Conservation (phyloP, 1,140 invertebrate species). For the Drosophila cardini region DNA sequence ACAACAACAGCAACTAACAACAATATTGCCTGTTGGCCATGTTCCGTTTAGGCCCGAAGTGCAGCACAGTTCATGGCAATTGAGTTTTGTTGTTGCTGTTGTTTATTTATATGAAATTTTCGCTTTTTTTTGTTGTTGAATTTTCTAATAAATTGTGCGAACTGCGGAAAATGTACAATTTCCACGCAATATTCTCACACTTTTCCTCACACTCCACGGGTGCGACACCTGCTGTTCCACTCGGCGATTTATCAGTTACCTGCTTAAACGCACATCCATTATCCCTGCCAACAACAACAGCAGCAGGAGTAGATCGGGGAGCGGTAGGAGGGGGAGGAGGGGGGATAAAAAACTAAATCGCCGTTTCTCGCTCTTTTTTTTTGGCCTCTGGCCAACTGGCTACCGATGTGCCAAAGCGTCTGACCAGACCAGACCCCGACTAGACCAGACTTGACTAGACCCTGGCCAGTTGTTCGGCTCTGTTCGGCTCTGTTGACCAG, state of each 20-base stretch:
- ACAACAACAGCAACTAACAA: conserved; percentile 11
- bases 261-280: conserved; percentile 82
- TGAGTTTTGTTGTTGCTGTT: conserved; percentile 52
- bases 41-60: conserved; percentile 40
- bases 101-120: conserved; percentile 56
- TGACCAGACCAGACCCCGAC: conserved; percentile 8
- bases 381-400: conserved; percentile 37
- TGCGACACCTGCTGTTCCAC: conserved; percentile 73
- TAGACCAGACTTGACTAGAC: conserved; percentile 11
- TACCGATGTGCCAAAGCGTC: conserved; percentile 19
- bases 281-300: conserved; percentile 40
- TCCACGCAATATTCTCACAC: conserved; percentile 60
- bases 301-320: too few relatives aligned
- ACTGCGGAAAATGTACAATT: conserved; percentile 53
- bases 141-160: conserved; percentile 71
- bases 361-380: conserved; percentile 3
- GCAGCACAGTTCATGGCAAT: conserved; percentile 71
- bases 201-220: conserved; percentile 54
- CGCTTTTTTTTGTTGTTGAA: conserved; percentile 60
- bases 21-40: conserved; percentile 60
- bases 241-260: conserved; percentile 71
- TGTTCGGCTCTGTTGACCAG: conserved; percentile 28
- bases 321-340: neutral
- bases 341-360: neutral
- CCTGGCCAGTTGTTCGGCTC: conserved; percentile 3